These are phyloP conservation scores for Drosophila bipectinata DNA, from an alignment of 1,140 invertebrate genomes.

Conservation along the genomic window DNA sequence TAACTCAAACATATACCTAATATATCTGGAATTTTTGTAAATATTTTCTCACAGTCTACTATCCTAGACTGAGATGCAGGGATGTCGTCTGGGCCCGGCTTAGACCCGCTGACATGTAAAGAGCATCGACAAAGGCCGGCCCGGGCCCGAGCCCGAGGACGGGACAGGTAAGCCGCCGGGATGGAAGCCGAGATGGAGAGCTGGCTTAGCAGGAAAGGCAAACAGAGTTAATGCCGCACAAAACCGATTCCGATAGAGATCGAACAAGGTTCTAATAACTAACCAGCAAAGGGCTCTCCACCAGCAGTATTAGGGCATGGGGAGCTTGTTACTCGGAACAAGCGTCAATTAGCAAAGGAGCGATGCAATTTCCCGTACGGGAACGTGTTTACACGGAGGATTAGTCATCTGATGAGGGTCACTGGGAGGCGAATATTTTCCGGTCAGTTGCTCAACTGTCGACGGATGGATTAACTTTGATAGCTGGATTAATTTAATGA, in stretches of 20 bases:
- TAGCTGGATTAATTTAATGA: slow-evolving; percentile 31
- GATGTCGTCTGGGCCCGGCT: slow-evolving; percentile 49
- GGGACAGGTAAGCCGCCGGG: slow-evolving; percentile 36
- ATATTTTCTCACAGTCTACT: background rate
- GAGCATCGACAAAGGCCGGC: slow-evolving; percentile 68
- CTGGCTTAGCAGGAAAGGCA: slow-evolving; percentile 60
- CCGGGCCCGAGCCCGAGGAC: slow-evolving; percentile 38
- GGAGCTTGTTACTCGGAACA: slow-evolving; percentile 52
- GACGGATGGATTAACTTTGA: slow-evolving; percentile 50
- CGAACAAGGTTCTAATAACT: slow-evolving; percentile 71
- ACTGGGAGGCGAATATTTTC: slow-evolving; percentile 22
- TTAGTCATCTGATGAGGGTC: slow-evolving; percentile 56
- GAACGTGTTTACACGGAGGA: slow-evolving; percentile 64
- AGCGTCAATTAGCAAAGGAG: slow-evolving; percentile 68
- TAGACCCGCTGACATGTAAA: slow-evolving; percentile 74
- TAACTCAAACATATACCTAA: no score
- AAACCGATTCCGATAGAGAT: slow-evolving; percentile 63
- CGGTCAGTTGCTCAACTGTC: slow-evolving; percentile 38
- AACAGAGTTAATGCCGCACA: slow-evolving; percentile 62
- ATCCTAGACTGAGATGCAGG: slow-evolving; percentile 41
- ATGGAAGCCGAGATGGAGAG: slow-evolving; percentile 32
- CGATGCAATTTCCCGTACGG: slow-evolving; percentile 40
- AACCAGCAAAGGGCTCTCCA: slow-evolving; percentile 15
- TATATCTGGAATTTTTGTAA: background rate
- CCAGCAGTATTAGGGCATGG: slow-evolving; percentile 1